Percentiles rank a stretch among this genome's conserved stretches.
phyloP scores from a whole-genome alignment of 2,888 invertebrate genomes.

The Nymphalis c-album region DNA sequence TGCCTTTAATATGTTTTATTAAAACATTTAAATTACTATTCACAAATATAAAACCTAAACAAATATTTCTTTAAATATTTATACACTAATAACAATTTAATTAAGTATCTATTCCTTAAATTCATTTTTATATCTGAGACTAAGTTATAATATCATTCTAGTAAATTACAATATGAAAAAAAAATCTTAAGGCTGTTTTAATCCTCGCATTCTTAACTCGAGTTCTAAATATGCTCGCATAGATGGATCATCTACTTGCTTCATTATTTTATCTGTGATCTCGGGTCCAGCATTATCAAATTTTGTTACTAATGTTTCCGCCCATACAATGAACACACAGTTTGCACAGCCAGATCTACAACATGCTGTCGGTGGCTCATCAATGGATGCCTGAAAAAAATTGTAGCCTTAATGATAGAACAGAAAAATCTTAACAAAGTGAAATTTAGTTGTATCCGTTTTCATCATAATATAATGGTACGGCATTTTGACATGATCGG shows the following conservation, averaged over 20 bases:
- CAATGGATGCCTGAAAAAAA: constrained; percentile 68
- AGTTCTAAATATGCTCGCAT: constrained; percentile 90
- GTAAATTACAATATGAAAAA: constrained; percentile 6
- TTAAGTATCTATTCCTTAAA: too few relatives aligned
- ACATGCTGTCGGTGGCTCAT: constrained; percentile 90
- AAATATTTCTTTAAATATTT: background rate
- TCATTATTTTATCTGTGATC: constrained; percentile 86
- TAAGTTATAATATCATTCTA: too few relatives aligned
- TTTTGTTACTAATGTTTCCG: constrained; percentile 85
- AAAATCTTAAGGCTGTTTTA: constrained; percentile 37
- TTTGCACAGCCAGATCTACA: constrained; percentile 96
- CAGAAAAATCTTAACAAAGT: too few relatives aligned
- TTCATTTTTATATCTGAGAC: too few relatives aligned
- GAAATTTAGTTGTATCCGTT: too few relatives aligned
- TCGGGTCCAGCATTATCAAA: constrained; percentile 85
- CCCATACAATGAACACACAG: constrained; percentile 96
- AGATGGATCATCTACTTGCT: constrained; percentile 89
- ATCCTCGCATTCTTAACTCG: constrained; percentile 83
- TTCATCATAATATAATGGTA: too few relatives aligned
- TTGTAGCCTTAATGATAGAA: background rate
- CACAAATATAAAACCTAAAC: background rate
- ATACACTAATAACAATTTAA: too few relatives aligned
- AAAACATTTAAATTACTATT: background rate
- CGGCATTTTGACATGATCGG: too few relatives aligned
- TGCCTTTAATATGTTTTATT: background rate